Evolutionary conservation across 1,140 invertebrate genomes (phyloP).

Genomic region (Zaprionus taronus): DNA sequence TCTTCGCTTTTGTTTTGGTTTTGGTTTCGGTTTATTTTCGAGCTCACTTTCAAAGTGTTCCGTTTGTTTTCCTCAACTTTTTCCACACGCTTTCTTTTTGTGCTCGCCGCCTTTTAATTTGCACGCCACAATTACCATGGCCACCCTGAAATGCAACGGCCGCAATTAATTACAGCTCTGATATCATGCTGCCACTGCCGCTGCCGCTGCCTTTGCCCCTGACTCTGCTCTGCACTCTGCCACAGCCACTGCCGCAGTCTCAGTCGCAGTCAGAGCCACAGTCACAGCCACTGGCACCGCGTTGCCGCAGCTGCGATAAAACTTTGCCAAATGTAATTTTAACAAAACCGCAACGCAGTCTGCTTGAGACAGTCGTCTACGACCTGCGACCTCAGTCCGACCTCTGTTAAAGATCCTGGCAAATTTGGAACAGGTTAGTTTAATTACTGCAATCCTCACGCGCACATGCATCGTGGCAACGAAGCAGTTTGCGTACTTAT

Average conservation of each 20-base stretch:
- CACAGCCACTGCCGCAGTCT: constrained; percentile 29
- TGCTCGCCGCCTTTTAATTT: constrained; percentile 77
- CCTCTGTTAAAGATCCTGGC: constrained; percentile 13
- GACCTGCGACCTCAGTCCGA: constrained; percentile 5
- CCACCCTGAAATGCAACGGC: constrained; percentile 79
- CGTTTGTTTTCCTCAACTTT: constrained; percentile 72
- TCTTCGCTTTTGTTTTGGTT: constrained; percentile 37
- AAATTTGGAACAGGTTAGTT: not conserved
- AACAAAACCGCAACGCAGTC: constrained; percentile 81
- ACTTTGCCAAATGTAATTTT: constrained; percentile 82
- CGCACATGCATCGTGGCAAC: not conserved
- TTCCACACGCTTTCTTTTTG: constrained; percentile 56
- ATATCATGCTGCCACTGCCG: constrained; percentile 58
- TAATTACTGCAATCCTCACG: not conserved
- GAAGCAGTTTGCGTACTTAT: not conserved
- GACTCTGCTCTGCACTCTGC: not conserved
- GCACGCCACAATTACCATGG: constrained; percentile 81
- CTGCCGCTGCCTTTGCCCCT: not conserved
- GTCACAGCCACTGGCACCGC: constrained; percentile 27
- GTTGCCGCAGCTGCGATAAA: constrained; percentile 71
- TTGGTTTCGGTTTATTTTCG: constrained; percentile 53
- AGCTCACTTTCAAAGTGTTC: constrained; percentile 56
- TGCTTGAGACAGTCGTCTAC: constrained; percentile 66
- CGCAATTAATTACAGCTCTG: constrained; percentile 80
- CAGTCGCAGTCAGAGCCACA: constrained; percentile 11